Conservation (phyloP, 1,140 invertebrate genomes). For the Drosophila parabipectinata region DNA sequence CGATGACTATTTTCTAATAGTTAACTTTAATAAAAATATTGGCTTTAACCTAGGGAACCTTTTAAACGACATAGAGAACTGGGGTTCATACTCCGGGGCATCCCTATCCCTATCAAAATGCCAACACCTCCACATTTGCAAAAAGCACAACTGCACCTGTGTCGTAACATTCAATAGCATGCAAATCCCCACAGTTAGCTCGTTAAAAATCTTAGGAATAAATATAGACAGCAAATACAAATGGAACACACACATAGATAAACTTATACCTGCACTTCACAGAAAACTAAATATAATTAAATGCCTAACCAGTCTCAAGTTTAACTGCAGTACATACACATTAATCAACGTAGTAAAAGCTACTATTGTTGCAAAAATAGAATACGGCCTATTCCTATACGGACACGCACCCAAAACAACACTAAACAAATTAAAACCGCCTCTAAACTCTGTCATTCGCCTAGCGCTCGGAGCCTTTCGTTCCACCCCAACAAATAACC, state of each 20-base stretch:
- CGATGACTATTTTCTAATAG: slow-evolving; percentile 9
- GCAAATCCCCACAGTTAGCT: slow-evolving; percentile 2
- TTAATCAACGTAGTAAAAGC: background rate
- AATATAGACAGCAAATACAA: slow-evolving; percentile 3
- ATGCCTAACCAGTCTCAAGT: background rate
- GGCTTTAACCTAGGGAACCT: background rate
- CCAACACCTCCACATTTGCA: slow-evolving; percentile 4
- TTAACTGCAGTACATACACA: slow-evolving; percentile 3
- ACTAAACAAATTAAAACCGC: background rate
- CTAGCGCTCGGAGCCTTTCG: too few relatives aligned
- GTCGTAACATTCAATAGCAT: background rate
- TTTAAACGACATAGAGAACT: slow-evolving; percentile 1
- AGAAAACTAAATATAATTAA: slow-evolving; percentile 1
- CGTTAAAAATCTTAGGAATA: background rate
- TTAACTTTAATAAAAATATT: background rate
- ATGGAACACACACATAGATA: slow-evolving; percentile 2
- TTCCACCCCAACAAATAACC: too few relatives aligned
- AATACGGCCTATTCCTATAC: background rate
- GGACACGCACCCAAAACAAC: slow-evolving; percentile 1
- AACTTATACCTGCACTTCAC: background rate
- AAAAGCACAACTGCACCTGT: background rate
- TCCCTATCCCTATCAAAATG: slow-evolving; percentile 7
- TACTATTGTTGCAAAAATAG: slow-evolving; percentile 1
- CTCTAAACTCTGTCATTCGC: too few relatives aligned
- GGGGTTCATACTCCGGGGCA: slow-evolving; percentile 6